A percentile compares a stretch with the other conserved stretches of the same genome.
phyloP scores from a whole-genome alignment of 2,888 invertebrate genomes.

The Nyleta sp. region DNA sequence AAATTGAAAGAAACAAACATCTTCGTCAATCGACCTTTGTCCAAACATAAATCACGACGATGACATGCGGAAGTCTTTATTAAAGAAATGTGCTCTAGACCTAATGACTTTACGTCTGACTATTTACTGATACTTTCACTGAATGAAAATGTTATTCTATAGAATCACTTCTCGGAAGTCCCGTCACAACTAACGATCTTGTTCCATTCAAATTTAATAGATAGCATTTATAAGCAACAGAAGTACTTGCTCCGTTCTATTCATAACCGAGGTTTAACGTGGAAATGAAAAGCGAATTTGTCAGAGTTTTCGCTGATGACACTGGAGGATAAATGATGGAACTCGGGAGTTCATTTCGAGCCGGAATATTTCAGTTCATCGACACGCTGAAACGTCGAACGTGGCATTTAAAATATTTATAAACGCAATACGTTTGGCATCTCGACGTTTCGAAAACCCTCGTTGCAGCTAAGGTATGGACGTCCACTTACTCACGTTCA shows the following conservation, averaged over 20 bases:
- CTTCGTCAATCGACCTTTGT: background rate
- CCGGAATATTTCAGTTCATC: background rate
- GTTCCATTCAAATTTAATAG: no score
- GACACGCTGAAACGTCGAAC: background rate
- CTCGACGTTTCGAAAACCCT: slow-evolving; percentile 18
- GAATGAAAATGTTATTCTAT: background rate
- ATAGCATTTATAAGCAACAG: no score
- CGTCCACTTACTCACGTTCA: slow-evolving; percentile 24
- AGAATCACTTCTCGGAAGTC: no score
- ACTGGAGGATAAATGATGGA: no score
- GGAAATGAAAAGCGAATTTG: no score
- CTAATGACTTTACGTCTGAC: background rate
- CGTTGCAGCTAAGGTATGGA: background rate
- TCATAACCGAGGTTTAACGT: no score
- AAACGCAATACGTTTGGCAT: slow-evolving; percentile 16
- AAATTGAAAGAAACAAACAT: background rate
- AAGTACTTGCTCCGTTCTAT: no score
- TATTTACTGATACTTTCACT: background rate
- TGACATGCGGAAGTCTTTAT: background rate
- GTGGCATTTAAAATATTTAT: slow-evolving; percentile 18
- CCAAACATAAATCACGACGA: background rate
- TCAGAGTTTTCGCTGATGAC: no score
- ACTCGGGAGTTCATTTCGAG: no score
- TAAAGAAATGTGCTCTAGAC: background rate
- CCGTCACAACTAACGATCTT: no score